Conservation (phyloP, 2,113 vertebrate species). For the Paradisaea rubra region DNA sequence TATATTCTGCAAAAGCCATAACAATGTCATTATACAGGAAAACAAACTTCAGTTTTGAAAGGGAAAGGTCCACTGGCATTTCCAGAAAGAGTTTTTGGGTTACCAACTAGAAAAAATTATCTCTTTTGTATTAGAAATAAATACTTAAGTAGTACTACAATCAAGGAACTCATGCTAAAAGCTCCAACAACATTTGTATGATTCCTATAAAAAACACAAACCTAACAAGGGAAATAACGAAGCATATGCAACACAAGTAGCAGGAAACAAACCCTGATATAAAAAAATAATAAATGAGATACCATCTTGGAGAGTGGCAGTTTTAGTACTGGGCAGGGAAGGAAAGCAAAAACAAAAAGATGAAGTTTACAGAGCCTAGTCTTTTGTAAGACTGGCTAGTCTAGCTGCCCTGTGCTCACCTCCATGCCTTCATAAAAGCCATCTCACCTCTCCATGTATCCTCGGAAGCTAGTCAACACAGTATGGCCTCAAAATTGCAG, state of each 20-base stretch:
- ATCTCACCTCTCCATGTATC: background rate
- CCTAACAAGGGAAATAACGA: background rate
- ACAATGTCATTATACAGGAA: background rate
- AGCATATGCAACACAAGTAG: background rate
- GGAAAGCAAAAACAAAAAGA: background rate
- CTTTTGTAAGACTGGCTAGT: background rate
- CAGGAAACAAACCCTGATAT: background rate
- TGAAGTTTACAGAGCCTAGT: background rate
- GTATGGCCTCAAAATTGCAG: background rate
- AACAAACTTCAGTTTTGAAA: background rate
- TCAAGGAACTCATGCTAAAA: background rate
- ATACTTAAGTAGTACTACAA: background rate
- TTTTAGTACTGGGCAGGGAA: background rate
- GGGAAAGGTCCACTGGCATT: background rate
- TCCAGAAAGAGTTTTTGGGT: background rate
- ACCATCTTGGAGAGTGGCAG: background rate
- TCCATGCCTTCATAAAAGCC: background rate
- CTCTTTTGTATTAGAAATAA: background rate
- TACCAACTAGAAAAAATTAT: background rate
- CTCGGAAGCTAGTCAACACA: background rate
- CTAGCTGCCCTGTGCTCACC: background rate
- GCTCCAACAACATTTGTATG: background rate
- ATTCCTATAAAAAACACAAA: background rate
- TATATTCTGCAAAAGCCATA: background rate
- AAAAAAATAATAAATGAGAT: background rate